phyloP scores from a whole-genome alignment of 92 coral and sea anemone species.

The Porites divaricata region DNA sequence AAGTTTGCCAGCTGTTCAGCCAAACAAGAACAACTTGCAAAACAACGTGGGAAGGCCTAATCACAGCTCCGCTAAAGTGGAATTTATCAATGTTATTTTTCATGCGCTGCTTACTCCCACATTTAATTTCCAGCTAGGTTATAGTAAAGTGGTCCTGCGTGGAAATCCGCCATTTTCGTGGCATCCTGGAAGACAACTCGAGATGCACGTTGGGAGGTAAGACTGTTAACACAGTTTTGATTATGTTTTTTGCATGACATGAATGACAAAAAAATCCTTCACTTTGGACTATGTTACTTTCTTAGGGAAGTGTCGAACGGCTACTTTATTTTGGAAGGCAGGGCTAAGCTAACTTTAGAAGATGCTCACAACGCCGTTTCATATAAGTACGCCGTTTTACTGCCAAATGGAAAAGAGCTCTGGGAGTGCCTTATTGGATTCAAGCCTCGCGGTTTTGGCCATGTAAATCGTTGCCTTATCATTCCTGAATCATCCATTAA shows the following conservation, averaged over 20 bases:
- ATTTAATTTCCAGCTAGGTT: neutral
- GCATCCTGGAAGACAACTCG: neutral
- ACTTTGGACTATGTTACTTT: neutral
- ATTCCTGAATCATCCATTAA: conserved; percentile 27
- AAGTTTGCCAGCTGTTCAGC: no score
- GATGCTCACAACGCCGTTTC: conserved; percentile 2
- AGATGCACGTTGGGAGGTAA: conserved; percentile 8
- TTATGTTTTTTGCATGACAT: neutral
- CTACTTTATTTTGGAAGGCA: conserved; percentile 31
- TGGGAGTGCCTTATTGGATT: conserved; percentile 53
- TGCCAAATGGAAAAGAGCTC: neutral
- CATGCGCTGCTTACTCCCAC: conserved; percentile 46
- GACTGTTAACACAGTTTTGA: neutral
- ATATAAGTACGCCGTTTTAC: conserved; percentile 50
- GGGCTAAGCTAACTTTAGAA: conserved; percentile 9
- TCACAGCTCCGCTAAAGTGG: neutral
- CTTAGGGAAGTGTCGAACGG: conserved; percentile 11
- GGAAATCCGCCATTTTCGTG: conserved; percentile 7
- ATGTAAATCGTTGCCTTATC: conserved; percentile 51
- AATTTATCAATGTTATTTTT: conserved; percentile 23
- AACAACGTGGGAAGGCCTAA: neutral
- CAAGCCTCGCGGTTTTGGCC: neutral
- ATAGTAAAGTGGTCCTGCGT: neutral
- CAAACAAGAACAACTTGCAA: neutral
- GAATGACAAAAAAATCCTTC: no score